phyloP scores from a whole-genome alignment of 2,797 vertebrate genomes.

The Rhynchonycteris naso region DNA sequence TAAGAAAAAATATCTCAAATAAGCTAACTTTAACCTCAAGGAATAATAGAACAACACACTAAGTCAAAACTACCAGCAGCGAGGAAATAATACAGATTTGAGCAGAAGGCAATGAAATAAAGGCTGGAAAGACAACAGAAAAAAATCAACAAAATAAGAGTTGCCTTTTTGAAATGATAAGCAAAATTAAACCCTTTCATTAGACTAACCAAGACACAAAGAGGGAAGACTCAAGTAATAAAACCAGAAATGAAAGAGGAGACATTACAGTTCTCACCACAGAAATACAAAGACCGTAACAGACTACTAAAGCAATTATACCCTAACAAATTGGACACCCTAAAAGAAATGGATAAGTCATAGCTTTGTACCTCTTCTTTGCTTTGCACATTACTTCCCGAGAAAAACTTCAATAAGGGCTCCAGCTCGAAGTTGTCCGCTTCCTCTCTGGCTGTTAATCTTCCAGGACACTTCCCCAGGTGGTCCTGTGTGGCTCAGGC shows the following conservation, averaged over 20 bases:
- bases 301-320: background rate
- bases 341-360: background rate
- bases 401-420: background rate
- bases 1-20: background rate
- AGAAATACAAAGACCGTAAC: background rate
- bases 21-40: background rate
- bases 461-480: background rate
- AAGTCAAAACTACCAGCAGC: background rate
- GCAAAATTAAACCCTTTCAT: background rate
- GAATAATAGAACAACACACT: background rate
- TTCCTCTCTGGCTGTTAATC: background rate
- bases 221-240: background rate
- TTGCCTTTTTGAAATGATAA: background rate
- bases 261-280: background rate
- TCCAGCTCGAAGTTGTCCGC: background rate
- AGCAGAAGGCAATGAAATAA: background rate
- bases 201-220: background rate
- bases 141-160: background rate
- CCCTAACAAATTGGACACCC: background rate
- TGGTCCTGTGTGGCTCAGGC: too few species aligned
- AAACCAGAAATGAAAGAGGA: background rate
- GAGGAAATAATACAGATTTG: background rate
- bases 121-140: background rate
- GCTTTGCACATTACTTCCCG: background rate
- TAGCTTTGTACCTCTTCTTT: background rate